Conservation (phyloP, 2,113 vertebrate species). For the Eretmochelys imbricata region DNA sequence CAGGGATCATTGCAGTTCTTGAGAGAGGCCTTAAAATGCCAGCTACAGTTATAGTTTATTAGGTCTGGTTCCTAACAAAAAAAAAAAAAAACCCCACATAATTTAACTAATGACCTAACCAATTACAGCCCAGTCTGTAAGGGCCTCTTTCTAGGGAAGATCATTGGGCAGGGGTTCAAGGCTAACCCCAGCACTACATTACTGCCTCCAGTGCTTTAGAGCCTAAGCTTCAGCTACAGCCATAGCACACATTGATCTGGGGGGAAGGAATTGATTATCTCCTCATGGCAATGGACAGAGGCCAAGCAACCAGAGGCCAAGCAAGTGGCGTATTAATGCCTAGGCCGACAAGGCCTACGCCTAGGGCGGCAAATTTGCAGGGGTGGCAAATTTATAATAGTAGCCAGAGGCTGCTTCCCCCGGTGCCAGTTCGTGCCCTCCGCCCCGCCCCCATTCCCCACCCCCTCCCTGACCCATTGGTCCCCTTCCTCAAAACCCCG, state of each 20-base stretch:
- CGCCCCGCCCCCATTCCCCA: too few species aligned
- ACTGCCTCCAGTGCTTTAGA: not conserved
- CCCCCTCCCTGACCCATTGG: too few species aligned
- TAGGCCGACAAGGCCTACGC: too few species aligned
- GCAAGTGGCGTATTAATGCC: too few species aligned
- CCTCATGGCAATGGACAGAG: not conserved
- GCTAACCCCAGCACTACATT: constrained; percentile 15
- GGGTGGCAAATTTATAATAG: too few species aligned
- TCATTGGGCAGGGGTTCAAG: constrained; percentile 58
- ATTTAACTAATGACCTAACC: constrained; percentile 75
- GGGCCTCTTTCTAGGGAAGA: constrained; percentile 73
- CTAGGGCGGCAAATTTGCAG: too few species aligned
- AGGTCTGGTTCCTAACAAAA: constrained; percentile 74
- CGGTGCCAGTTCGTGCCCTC: too few species aligned
- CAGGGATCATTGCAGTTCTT: constrained; percentile 45
- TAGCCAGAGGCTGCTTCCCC: too few species aligned
- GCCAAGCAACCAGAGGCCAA: not conserved
- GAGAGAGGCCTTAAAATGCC: constrained; percentile 72
- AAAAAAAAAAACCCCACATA: constrained; percentile 24
- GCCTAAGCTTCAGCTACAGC: not conserved
- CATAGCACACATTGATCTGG: not conserved
- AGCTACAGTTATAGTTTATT: constrained; percentile 68
- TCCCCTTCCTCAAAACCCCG: too few species aligned
- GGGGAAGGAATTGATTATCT: not conserved
- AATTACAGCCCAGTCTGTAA: constrained; percentile 68